Evolutionary conservation across 2,113 vertebrate genomes (phyloP).

Genomic region (Hepsetus odoe): DNA sequence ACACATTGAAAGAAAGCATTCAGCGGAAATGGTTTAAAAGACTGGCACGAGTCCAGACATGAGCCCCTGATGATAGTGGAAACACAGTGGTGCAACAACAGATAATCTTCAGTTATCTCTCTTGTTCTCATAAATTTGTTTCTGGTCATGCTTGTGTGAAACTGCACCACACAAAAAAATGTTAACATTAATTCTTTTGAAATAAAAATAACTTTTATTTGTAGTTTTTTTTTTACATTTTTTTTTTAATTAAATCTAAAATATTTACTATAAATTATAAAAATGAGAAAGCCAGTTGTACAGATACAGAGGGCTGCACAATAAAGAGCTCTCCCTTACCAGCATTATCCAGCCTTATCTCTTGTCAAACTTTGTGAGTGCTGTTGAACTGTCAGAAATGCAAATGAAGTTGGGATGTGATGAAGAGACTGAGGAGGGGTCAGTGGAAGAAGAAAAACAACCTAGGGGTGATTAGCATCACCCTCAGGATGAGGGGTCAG

Average conservation of each 20-base stretch:
- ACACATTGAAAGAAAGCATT: not conserved
- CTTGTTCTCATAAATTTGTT: not conserved
- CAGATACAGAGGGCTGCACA: too few relatives aligned
- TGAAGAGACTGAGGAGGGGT: not conserved
- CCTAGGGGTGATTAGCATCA: not conserved
- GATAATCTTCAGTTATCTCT: not conserved
- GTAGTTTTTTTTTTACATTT: not conserved
- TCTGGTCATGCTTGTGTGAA: not conserved
- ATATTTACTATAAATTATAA: too few relatives aligned
- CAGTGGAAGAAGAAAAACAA: not conserved
- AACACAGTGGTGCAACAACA: not conserved
- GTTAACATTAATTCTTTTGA: too few relatives aligned
- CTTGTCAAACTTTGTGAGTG: not conserved
- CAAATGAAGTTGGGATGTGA: not conserved
- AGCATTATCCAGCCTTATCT: not conserved
- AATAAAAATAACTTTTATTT: too few relatives aligned
- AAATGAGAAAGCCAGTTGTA: not conserved
- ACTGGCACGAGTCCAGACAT: not conserved
- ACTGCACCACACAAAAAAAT: too few relatives aligned
- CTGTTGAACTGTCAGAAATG: not conserved
- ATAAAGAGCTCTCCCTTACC: not conserved
- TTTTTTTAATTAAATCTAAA: too few relatives aligned
- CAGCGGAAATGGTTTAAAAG: not conserved
- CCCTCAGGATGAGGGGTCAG: conserved; percentile 13
- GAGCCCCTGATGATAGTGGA: not conserved